Evolutionary conservation across 2,888 invertebrate species (phyloP), one percentile per base, ranked within the genome.

Genomic region (Anodontia alba): DNA sequence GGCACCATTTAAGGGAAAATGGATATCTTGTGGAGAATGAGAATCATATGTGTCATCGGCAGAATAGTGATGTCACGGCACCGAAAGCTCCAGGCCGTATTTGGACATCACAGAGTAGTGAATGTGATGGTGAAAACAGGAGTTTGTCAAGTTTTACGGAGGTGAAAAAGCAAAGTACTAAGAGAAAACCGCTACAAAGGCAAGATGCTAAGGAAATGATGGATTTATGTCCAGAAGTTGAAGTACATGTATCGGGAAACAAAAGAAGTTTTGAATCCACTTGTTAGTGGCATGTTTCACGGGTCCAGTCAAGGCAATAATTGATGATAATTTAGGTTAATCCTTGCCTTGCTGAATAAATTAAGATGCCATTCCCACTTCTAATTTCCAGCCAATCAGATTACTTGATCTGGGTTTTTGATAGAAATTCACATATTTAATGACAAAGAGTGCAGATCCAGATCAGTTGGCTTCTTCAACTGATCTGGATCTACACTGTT

Each of bases 201-300:
- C 89, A 89, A 76, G 83, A 89, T 81, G 89, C 89, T 46, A 81
- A 84, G 66, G 86, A 86, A 74, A 49, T 83, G 76, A 79, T 81
- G 20, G 81, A 85, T 31, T 73, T 81, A 31, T 73, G 54, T 68
- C 67, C 46, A 43, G 62, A 69, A 42, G 69, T 54, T 73, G 62
- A 62, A 10, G 33, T 31, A 8, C 23, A 33, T 31, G 31, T 62
- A 29, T 7, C 46, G n/a, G 57, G 49, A 36, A 54, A 73, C 26
- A 62, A 69, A 49, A 57, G 73, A 26, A 69, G 51, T 23, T 62
- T 73, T 49, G 78, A 73, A 26, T 76, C 76, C 29, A 77, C 77
- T 54, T 76, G 77, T 54, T 77, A 76, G 76, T 81, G 80, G 76
- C 67, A 57, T 42, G n/a, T n/a, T n/a, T n/a, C n/a, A n/a, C n/a